Evolutionary conservation across 2,888 invertebrate genomes (phyloP).

Genomic region (Nomada flava): DNA sequence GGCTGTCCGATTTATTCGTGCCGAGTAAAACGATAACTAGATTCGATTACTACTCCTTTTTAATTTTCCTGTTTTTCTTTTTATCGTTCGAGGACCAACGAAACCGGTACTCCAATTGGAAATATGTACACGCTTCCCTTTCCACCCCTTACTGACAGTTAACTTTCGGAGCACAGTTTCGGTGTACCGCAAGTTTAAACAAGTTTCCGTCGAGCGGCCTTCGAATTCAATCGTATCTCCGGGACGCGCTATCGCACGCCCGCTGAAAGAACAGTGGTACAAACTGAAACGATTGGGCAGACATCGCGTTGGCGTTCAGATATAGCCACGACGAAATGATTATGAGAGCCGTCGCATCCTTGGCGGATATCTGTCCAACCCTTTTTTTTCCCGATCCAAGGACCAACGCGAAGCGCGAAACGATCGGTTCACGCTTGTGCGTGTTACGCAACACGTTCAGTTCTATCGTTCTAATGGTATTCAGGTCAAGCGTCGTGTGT

Average conservation of each 20-base stretch:
- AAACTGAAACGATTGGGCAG: not conserved
- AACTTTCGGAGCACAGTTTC: no score
- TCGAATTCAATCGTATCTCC: constrained; percentile 6
- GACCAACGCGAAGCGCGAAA: constrained; percentile 60
- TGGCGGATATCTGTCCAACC: constrained; percentile 33
- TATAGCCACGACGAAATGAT: constrained; percentile 20
- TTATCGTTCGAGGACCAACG: not conserved
- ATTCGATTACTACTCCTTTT: no score
- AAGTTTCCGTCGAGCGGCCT: constrained; percentile 1
- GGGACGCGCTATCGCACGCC: constrained; percentile 5
- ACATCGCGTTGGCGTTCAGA: not conserved
- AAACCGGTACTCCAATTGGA: not conserved
- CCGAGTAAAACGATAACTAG: no score
- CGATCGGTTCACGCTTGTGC: constrained; percentile 48
- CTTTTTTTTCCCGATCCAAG: constrained; percentile 56
- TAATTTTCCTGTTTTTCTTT: not conserved
- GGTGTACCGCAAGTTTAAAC: not conserved
- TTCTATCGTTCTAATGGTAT: constrained; percentile 77
- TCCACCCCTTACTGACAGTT: no score
- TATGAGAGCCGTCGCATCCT: constrained; percentile 46
- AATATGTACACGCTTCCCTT: not conserved
- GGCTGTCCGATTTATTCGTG: no score
- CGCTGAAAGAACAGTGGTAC: not conserved
- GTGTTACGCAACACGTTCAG: constrained; percentile 77
- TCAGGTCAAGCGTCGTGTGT: constrained; percentile 79